A percentile compares a stretch with the other conserved stretches of the same genome.
Conservation (phyloP, 2,888 invertebrate genomes). For the Thelaira solivaga region DNA sequence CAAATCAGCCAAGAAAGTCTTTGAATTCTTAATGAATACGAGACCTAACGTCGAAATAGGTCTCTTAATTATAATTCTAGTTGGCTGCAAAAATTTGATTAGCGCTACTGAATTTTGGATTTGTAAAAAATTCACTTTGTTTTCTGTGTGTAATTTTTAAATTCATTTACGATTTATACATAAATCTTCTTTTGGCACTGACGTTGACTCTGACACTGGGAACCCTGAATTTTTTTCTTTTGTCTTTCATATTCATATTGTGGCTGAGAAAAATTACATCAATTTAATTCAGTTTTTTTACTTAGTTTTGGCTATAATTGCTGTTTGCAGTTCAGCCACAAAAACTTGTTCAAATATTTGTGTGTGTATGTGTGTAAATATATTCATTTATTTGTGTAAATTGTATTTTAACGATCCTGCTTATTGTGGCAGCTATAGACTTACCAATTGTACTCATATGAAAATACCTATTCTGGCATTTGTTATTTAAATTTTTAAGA, state of each 20-base stretch:
- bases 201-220: slow-evolving; percentile 6
- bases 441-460: slow-evolving; percentile 17
- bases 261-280: slow-evolving; percentile 49
- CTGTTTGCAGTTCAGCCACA: slow-evolving; percentile 10
- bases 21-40: no score
- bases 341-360: slow-evolving; percentile 4
- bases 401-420: slow-evolving; percentile 59
- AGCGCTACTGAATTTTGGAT: no score
- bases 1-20: no score
- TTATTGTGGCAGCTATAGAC: slow-evolving; percentile 25
- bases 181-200: slow-evolving; percentile 41
- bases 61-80: no score
- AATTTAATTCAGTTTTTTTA: slow-evolving; percentile 60
- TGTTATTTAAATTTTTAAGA: slow-evolving; percentile 39
- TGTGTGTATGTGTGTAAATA: slow-evolving; percentile 21
- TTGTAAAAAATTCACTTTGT: no score
- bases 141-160: slow-evolving; percentile 9
- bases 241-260: not conserved
- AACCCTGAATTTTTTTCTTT: not conserved
- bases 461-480: slow-evolving; percentile 29
- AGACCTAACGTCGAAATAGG: no score
- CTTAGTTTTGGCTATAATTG: slow-evolving; percentile 20
- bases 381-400: slow-evolving; percentile 40
- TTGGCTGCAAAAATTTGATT: no score
- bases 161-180: slow-evolving; percentile 47